Evolutionary conservation across 2,888 invertebrate species (phyloP).

Genomic region (Drosophila seclusa): DNA sequence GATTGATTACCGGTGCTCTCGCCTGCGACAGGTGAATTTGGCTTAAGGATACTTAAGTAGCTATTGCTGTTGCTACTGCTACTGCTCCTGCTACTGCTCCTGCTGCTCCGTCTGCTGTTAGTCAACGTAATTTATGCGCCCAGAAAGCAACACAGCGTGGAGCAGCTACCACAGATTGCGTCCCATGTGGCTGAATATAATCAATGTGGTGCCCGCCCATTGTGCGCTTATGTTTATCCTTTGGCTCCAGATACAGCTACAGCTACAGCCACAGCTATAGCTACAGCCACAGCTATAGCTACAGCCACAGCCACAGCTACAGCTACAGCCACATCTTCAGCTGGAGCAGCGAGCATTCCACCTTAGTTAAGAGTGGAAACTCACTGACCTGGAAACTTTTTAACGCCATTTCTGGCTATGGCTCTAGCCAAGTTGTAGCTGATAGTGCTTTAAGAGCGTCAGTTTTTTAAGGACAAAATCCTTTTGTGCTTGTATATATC

Average conservation of each 20-base stretch:
- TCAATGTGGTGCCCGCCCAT: slow-evolving; percentile 68
- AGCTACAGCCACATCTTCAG: slow-evolving; percentile 1
- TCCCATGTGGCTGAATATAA: slow-evolving; percentile 79
- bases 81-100: not conserved
- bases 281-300: not conserved
- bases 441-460: slow-evolving; percentile 40
- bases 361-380: slow-evolving; percentile 48
- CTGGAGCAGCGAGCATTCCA: slow-evolving; percentile 17
- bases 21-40: slow-evolving; percentile 70
- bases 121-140: slow-evolving; percentile 71
- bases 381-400: slow-evolving; percentile 79
- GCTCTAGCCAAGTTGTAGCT: slow-evolving; percentile 28
- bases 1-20: slow-evolving; percentile 69
- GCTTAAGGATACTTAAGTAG: slow-evolving; percentile 63
- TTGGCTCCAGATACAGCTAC: slow-evolving; percentile 25
- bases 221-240: slow-evolving; percentile 67
- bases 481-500: slow-evolving; percentile 30
- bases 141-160: slow-evolving; percentile 52
- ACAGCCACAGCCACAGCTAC: not conserved
- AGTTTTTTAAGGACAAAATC: slow-evolving; percentile 29
- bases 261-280: slow-evolving; percentile 1
- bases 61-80: slow-evolving; percentile 35
- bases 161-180: slow-evolving; percentile 70
- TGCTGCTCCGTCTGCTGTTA: slow-evolving; percentile 30
- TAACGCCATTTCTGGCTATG: slow-evolving; percentile 32